phyloP scores from a whole-genome alignment of 2,113 vertebrate genomes.

The Mustelus asterias region DNA sequence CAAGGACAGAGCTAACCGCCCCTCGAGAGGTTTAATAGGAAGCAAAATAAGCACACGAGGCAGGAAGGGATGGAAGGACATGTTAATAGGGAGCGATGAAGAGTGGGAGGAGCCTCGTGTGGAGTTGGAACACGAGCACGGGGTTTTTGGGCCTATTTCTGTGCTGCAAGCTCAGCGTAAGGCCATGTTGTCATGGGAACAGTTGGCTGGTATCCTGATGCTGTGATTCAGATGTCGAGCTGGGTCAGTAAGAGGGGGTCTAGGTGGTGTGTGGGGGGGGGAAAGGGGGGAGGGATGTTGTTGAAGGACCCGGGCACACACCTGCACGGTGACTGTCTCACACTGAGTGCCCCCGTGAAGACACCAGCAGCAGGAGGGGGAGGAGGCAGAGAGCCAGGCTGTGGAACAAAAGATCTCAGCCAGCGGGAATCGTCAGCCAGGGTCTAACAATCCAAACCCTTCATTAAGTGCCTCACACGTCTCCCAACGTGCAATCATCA shows the following conservation, averaged over 20 bases:
- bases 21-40: neutral
- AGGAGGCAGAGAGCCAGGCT: neutral
- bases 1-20: neutral
- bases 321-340: neutral
- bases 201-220: neutral
- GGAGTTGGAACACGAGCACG: neutral
- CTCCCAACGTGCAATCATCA: neutral
- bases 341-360: neutral
- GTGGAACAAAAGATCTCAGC: neutral
- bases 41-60: neutral
- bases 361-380: neutral
- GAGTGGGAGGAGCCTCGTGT: neutral
- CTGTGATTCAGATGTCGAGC: neutral
- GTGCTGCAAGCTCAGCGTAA: neutral
- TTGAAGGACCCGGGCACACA: neutral
- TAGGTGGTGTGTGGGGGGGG: neutral
- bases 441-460: neutral
- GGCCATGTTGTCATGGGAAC: neutral
- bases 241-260: neutral
- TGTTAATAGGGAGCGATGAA: too few species aligned
- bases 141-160: neutral
- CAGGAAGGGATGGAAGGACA: too few species aligned
- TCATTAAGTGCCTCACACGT: neutral
- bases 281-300: too few species aligned
- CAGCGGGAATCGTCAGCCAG: neutral